Evolutionary conservation across 2,797 vertebrate species (phyloP), one percentile per base, ranked within the genome.

Genomic region (Danio albolineatus): DNA sequence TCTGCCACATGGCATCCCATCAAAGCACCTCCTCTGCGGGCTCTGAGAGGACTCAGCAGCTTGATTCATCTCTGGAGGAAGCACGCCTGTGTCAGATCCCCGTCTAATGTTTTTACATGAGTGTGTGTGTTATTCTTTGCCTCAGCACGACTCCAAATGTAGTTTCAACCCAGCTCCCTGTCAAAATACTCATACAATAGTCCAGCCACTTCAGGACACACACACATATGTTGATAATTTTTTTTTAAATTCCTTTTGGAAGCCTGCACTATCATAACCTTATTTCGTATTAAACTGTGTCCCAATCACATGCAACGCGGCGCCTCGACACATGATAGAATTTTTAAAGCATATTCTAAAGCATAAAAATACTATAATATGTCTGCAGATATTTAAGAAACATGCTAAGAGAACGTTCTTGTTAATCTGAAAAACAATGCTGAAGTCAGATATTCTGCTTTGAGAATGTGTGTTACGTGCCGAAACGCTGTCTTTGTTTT

Each of bases 1-100:
- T 92, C 90, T 92, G 90, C 91, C 92, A 93, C 93, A 92, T 94
- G 93, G 92, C 91, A 84, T 87, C 90, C 91, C 89, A 92, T 94
- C 92, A 93, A 94, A 94, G 92, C 85, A 19, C 83, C 36, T 86
- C 87, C 83, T 89, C 88, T 90, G 89, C 88, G 89, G 91, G 88
- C 85, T 91, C 86, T 90, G 88, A 88, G 83, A 85, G 84, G 85
- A 86, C 87, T 90, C 90, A 90, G 85, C 85, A 87, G 36, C 81
- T 38, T 21, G 74, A 84, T 87, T 76, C 78, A 86, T 83, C 87
- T 90, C 88, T 89, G 86, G 79, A 82, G 83, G 84, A 81, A 91
- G 90, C 78, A 87, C 91, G 83, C 51, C 51, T 90, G 87, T 85
- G 66, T 87, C 88, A 88, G 88, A 92, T 90, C 89, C 89, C 88